Conservation (phyloP, 2,797 vertebrate genomes). For the Phoeniculus purpureus region DNA sequence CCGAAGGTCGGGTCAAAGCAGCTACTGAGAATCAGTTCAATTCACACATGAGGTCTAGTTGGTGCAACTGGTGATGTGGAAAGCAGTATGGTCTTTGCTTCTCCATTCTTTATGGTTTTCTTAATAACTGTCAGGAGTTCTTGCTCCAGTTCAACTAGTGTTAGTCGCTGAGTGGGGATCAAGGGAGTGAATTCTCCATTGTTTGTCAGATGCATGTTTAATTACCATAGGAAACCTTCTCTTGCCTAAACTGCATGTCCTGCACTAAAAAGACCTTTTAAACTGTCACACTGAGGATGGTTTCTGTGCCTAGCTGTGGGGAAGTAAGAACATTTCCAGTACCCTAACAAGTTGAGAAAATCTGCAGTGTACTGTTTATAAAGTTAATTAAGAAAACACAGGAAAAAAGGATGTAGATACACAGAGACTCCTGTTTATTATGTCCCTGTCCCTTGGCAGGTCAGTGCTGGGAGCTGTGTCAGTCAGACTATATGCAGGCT, state of each 20-base stretch:
- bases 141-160: neutral
- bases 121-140: neutral
- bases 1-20: neutral
- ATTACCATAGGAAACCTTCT: neutral
- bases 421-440: neutral
- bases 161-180: rapidly evolving
- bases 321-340: neutral
- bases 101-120: neutral
- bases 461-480: neutral
- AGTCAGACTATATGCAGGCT: neutral
- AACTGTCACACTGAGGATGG: neutral
- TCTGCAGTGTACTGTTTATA: neutral
- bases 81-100: rapidly evolving
- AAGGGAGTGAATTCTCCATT: neutral
- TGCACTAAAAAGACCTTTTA: neutral
- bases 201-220: neutral
- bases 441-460: neutral
- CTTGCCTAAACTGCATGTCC: neutral
- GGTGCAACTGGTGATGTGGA: neutral
- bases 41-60: neutral
- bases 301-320: neutral
- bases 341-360: neutral
- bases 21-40: neutral
- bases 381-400: neutral
- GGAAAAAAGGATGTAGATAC: neutral